Evolutionary conservation across 2,113 vertebrate species (phyloP).

Genomic region (Hyaena hyaena): DNA sequence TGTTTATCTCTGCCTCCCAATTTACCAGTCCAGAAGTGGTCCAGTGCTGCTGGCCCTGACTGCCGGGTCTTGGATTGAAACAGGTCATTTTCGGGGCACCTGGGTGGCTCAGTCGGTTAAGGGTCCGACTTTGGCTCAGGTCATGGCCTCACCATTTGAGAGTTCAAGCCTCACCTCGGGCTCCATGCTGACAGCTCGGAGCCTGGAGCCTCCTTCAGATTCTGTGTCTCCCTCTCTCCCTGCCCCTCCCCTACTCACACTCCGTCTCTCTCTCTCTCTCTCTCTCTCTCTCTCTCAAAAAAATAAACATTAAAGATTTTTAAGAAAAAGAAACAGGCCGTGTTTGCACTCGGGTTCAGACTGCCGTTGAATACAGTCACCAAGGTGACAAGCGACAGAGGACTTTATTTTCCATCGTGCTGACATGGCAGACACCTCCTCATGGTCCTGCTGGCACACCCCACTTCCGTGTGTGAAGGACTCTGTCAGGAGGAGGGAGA

Average conservation of each 20-base stretch:
- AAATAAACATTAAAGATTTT: too few relatives aligned
- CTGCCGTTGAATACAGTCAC: background rate
- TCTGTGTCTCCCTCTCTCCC: too few relatives aligned
- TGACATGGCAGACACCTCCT: background rate
- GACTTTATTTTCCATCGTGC: background rate
- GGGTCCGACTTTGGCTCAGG: too few relatives aligned
- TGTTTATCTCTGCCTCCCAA: background rate
- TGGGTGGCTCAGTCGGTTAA: too few relatives aligned
- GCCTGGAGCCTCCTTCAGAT: too few relatives aligned
- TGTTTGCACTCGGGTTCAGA: background rate
- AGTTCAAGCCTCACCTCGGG: too few relatives aligned
- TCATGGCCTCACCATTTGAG: too few relatives aligned
- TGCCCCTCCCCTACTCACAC: too few relatives aligned
- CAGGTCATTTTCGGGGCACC: background rate
- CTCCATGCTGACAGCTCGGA: too few relatives aligned
- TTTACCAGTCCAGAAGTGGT: background rate
- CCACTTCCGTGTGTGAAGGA: background rate
- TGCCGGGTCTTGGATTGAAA: background rate
- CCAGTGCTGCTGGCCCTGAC: accelerated
- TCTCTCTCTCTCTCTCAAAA: too few relatives aligned
- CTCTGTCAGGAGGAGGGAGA: background rate
- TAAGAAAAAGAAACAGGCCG: background rate
- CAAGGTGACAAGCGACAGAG: background rate
- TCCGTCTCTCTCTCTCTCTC: too few relatives aligned
- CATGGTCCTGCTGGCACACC: background rate